Percentiles rank a stretch among this genome's conserved stretches.
Conservation (phyloP, 2,888 invertebrate genomes). For the Drosophila kanekoi region DNA sequence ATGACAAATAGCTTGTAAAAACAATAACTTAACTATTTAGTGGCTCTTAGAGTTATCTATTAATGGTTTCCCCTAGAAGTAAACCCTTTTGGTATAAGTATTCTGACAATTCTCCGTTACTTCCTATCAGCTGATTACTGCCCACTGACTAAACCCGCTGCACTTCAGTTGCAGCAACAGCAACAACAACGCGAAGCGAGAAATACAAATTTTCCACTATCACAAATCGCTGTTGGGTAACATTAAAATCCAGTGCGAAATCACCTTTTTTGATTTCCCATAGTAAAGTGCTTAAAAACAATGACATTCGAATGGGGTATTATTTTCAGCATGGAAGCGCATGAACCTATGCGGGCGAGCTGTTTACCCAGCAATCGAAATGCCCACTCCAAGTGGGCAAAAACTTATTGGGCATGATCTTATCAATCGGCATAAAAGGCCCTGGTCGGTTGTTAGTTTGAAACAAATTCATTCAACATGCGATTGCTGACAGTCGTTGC, state of each 20-base stretch:
- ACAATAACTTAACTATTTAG: neutral
- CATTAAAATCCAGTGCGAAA: constrained; percentile 12
- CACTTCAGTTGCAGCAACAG: constrained; percentile 45
- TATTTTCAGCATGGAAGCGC: constrained; percentile 28
- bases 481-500: constrained; percentile 43
- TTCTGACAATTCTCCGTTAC: constrained; percentile 13
- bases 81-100: constrained; percentile 12
- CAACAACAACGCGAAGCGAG: constrained; percentile 1
- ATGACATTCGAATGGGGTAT: constrained; percentile 36
- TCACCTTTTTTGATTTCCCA: constrained; percentile 30
- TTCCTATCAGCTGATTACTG: constrained; percentile 42
- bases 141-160: constrained; percentile 42
- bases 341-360: neutral
- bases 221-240: constrained; percentile 43
- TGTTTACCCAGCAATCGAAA: constrained; percentile 69
- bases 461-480: constrained; percentile 52
- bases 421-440: constrained; percentile 66
- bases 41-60: constrained; percentile 12
- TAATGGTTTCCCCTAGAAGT: constrained; percentile 13
- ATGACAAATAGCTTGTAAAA: constrained; percentile 4
- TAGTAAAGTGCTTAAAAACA: constrained; percentile 51
- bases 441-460: neutral
- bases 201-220: constrained; percentile 37
- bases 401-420: constrained; percentile 33
- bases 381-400: constrained; percentile 46